A percentile compares a stretch with the other conserved stretches of the same genome.
These are phyloP conservation scores for Peromyscus leucopus DNA, from an alignment of 2,113 vertebrate genomes.

Conservation along the genomic window DNA sequence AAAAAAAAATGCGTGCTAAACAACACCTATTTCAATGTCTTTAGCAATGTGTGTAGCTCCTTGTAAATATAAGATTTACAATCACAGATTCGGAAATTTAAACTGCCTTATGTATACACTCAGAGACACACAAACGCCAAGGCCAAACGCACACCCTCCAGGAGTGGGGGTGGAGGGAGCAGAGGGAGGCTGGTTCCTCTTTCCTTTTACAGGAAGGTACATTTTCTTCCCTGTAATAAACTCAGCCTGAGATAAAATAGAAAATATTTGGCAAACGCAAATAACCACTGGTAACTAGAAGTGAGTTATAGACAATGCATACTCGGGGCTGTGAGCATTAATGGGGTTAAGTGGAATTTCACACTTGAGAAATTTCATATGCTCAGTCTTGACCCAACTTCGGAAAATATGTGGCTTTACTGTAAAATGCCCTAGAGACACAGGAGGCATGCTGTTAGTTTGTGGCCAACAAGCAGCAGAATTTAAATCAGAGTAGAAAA, in stretches of 20 bases:
- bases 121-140: background rate
- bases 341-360: constrained; percentile 89
- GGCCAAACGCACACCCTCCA: constrained; percentile 7
- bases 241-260: constrained; percentile 60
- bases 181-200: constrained; percentile 18
- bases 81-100: background rate
- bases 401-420: constrained; percentile 83
- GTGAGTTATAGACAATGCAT: constrained; percentile 88
- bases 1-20: background rate
- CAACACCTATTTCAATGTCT: constrained; percentile 35
- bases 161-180: background rate
- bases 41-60: background rate
- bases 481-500: constrained; percentile 78
- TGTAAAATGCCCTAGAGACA: constrained; percentile 82
- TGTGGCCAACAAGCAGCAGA: constrained; percentile 61
- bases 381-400: constrained; percentile 86
- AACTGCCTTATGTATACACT: background rate
- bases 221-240: constrained; percentile 73
- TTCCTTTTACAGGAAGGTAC: constrained; percentile 69
- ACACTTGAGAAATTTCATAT: constrained; percentile 88
- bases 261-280: constrained; percentile 83
- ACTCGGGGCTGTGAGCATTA: constrained; percentile 84
- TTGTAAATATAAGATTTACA: constrained; percentile 5
- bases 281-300: constrained; percentile 84
- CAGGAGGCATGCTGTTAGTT: constrained; percentile 75